Evolutionary conservation across 2,888 invertebrate genomes (phyloP).

Genomic region (Vannuccia rotundouncinata): DNA sequence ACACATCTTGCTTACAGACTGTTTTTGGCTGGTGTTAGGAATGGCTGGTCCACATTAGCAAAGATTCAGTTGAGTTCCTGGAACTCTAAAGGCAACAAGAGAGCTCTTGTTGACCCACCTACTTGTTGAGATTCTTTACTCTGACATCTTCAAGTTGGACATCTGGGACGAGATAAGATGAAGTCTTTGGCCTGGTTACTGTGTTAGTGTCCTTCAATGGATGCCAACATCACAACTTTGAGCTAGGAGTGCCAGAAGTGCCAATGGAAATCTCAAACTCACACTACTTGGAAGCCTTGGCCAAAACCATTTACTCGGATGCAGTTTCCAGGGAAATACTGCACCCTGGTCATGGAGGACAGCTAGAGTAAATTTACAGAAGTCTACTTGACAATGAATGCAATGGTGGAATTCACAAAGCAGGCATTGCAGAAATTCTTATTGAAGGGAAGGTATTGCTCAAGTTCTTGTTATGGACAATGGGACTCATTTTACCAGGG

Average conservation of each 20-base stretch:
- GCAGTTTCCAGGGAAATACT: neutral
- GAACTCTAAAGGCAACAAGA: too few species aligned
- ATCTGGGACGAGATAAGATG: neutral
- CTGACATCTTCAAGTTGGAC: neutral
- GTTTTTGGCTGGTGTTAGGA: neutral
- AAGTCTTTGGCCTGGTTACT: neutral
- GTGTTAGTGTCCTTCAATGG: neutral
- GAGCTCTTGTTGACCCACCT: neutral
- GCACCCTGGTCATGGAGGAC: neutral
- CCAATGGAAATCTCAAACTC: neutral
- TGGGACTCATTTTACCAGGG: neutral
- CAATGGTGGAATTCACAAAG: neutral
- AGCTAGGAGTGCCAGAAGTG: neutral
- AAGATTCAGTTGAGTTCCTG: neutral
- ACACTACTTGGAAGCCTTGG: neutral
- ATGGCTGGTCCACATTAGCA: neutral
- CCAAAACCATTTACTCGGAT: neutral
- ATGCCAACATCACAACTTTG: neutral
- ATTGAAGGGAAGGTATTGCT: neutral
- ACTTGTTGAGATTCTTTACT: neutral
- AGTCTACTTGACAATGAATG: neutral
- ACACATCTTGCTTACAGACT: neutral
- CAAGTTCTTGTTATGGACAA: neutral
- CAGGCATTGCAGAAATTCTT: constrained; percentile 4
- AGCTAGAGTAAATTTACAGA: neutral